Evolutionary conservation across 2,797 vertebrate genomes (phyloP).

Genomic region (Oceanodroma leucorhoa): DNA sequence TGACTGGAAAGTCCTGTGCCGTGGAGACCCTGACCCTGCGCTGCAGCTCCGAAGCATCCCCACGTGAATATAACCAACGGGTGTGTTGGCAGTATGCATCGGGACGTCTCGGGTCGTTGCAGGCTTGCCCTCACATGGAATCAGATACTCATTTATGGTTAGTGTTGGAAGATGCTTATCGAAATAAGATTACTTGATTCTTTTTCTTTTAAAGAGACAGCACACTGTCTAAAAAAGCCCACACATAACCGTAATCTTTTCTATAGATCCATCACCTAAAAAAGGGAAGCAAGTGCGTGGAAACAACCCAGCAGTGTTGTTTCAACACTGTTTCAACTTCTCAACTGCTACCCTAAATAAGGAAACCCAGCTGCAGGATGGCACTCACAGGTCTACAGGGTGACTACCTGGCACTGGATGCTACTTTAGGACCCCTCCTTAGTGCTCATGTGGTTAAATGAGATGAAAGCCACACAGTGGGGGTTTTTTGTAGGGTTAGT

Average conservation of each 20-base stretch:
- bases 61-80: rapidly evolving
- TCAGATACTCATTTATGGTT: neutral
- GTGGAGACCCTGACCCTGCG: neutral
- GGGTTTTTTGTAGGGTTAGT: neutral
- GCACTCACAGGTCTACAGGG: rapidly evolving
- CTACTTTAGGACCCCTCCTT: neutral
- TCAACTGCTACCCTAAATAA: neutral
- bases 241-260: neutral
- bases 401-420: neutral
- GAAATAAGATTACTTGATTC: neutral
- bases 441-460: neutral
- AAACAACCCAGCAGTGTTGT: neutral
- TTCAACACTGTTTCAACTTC: too few relatives aligned
- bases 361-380: neutral
- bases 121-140: neutral
- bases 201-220: neutral
- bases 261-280: neutral
- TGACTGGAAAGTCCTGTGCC: neutral
- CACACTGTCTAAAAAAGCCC: neutral
- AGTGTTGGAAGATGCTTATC: neutral
- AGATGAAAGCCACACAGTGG: neutral
- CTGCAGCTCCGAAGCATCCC: neutral
- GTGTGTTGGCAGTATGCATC: neutral
- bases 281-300: neutral
- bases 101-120: rapidly evolving